Percentiles rank a stretch among this genome's conserved stretches.
Conservation (phyloP, 1,140 invertebrate species). For the Pemphigus obesinymphae region DNA sequence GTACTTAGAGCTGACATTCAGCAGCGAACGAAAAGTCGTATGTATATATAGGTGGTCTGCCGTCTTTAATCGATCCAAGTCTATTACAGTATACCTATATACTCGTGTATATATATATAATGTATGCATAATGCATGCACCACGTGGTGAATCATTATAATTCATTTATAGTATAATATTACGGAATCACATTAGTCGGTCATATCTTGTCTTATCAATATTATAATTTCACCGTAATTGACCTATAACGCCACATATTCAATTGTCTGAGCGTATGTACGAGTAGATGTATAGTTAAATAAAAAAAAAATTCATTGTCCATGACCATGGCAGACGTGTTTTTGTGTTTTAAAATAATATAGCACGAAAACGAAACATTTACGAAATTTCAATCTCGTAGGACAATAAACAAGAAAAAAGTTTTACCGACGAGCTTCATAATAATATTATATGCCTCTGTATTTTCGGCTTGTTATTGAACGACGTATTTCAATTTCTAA, state of each 20-base stretch:
- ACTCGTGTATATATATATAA: too few species aligned
- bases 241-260: background rate
- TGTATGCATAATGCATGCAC: too few species aligned
- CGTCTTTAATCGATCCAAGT: background rate
- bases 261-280: background rate
- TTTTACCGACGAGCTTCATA: background rate
- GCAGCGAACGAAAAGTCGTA: background rate
- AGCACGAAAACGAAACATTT: background rate
- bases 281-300: background rate
- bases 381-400: background rate
- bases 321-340: too few species aligned
- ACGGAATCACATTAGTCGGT: background rate
- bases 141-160: background rate
- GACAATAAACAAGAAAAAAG: background rate
- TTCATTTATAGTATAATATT: too few species aligned
- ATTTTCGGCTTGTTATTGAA: too few species aligned
- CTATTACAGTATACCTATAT: too few species aligned
- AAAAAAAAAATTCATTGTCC: background rate
- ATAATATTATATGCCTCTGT: background rate
- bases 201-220: background rate
- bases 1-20: background rate
- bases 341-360: background rate
- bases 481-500: background rate
- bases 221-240: background rate
- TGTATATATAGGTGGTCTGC: too few species aligned